A percentile compares a stretch with the other conserved stretches of the same genome.
Evolutionary conservation across 1,140 invertebrate species (phyloP).

Genomic region (Pogonognathellus flavescens): DNA sequence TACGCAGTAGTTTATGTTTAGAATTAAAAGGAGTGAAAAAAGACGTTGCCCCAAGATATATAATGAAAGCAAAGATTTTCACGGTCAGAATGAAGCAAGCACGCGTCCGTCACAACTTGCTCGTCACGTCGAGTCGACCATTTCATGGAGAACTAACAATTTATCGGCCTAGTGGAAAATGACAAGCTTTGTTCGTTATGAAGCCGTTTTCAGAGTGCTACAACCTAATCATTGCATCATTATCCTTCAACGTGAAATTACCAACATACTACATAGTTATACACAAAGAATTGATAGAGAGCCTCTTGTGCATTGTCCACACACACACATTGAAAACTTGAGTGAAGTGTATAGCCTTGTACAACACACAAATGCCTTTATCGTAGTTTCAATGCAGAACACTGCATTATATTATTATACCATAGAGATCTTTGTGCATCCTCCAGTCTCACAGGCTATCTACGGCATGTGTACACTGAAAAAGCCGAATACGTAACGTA

Average conservation of each 20-base stretch:
- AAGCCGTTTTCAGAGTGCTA: slow-evolving; percentile 61
- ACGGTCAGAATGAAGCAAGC: slow-evolving; percentile 48
- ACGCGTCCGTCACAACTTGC: slow-evolving; percentile 51
- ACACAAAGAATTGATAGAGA: slow-evolving; percentile 47
- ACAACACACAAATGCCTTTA: slow-evolving; percentile 24
- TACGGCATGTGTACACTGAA: neutral
- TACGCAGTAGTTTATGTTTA: neutral
- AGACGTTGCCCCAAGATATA: slow-evolving; percentile 23
- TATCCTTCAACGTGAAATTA: slow-evolving; percentile 51
- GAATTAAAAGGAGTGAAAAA: slow-evolving; percentile 14
- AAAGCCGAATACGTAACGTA: neutral
- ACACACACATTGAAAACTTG: neutral
- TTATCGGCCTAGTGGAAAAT: slow-evolving; percentile 63
- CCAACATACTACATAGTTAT: slow-evolving; percentile 42
- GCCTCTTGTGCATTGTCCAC: slow-evolving; percentile 9
- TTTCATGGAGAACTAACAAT: slow-evolving; percentile 56
- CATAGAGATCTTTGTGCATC: slow-evolving; percentile 24
- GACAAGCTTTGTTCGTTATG: slow-evolving; percentile 66
- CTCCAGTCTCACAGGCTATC: neutral
- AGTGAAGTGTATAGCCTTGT: slow-evolving; percentile 1
- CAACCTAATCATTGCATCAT: slow-evolving; percentile 63
- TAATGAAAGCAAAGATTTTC: slow-evolving; percentile 43
- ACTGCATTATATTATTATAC: slow-evolving; percentile 2
- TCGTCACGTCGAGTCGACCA: slow-evolving; percentile 49
- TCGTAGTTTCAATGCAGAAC: slow-evolving; percentile 1